Evolutionary conservation across 1,140 invertebrate genomes (phyloP), one percentile per base, ranked within the genome.

Genomic region (Cydia strobilella): DNA sequence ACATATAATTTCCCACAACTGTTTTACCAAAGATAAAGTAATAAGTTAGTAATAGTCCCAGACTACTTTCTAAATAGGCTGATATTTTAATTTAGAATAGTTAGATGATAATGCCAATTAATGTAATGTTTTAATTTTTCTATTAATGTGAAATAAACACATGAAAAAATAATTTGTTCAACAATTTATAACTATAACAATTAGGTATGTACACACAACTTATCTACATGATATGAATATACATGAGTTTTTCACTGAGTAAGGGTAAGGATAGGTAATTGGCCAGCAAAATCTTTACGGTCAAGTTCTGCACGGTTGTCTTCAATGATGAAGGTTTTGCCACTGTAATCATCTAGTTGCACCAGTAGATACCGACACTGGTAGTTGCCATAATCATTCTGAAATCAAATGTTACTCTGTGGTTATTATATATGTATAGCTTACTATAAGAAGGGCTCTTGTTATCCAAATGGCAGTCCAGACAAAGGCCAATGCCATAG

Each of bases 351-450:
- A 89, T 98, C 96, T 9, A 98, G 89, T 92, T 98, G 95, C 1
- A 98, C 96, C 84, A 97, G 95, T 39, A 99, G 85, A 90, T 98
- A 98, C 77, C 95, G 94, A 84, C 97, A 98, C 77, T 96, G 94
- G 86, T 96, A 97, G 63, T 96, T 95, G 5, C 96, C 96, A 79
- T 94, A 94, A 42, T 95, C 94, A 93, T 96, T 95, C 96, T 98
- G 90, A 63, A 96, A 75, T 74, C 31, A 20, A 77, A 72, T 45
- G 74, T 75, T 48, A 13, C 12, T 13, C 42, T 45, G 13, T 45
- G 42, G 42, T 45, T 39, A 39, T 39, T n/a, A n/a, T n/a, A n/a
- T n/a, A n/a, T n/a, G n/a, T n/a, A n/a, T n/a, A n/a, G n/a, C n/a
- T n/a, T n/a, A n/a, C n/a, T n/a, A n/a, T n/a, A n/a, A n/a, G n/a